Conservation (phyloP, 2,797 vertebrate genomes). For the Syndactyla subalaris region DNA sequence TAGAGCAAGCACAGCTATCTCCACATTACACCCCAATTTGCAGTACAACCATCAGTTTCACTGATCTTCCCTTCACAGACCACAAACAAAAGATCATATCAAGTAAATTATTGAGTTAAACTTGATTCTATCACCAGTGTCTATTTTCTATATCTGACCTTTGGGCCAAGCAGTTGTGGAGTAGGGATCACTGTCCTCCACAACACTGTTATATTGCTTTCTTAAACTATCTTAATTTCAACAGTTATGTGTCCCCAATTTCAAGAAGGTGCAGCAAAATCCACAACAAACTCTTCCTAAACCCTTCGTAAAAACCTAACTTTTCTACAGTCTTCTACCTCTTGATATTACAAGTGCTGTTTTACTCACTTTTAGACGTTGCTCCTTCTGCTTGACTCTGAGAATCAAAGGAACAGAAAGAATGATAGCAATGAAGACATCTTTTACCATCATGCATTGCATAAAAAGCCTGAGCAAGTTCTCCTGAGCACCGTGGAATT, state of each 20-base stretch:
- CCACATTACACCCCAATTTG: background rate
- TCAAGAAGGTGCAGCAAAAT: background rate
- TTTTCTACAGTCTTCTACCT: background rate
- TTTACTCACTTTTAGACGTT: constrained; percentile 30
- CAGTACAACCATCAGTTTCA: background rate
- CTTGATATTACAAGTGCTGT: background rate
- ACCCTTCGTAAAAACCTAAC: background rate
- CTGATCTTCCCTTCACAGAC: background rate
- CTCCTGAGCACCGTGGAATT: background rate
- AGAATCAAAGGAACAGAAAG: constrained; percentile 36
- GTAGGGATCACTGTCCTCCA: background rate
- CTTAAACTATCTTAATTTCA: background rate
- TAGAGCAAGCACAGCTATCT: background rate
- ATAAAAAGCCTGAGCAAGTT: background rate
- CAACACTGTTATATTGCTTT: background rate
- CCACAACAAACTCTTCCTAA: background rate
- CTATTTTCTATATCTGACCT: background rate
- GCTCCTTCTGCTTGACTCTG: background rate
- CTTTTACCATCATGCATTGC: background rate
- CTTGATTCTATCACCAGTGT: background rate
- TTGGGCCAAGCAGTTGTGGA: background rate
- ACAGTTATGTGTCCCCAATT: background rate
- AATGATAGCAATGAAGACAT: background rate
- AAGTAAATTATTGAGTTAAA: background rate
- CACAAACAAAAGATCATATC: background rate